Evolutionary conservation across 2,113 vertebrate genomes (phyloP).

Genomic region (Girardinichthys multiradiatus): DNA sequence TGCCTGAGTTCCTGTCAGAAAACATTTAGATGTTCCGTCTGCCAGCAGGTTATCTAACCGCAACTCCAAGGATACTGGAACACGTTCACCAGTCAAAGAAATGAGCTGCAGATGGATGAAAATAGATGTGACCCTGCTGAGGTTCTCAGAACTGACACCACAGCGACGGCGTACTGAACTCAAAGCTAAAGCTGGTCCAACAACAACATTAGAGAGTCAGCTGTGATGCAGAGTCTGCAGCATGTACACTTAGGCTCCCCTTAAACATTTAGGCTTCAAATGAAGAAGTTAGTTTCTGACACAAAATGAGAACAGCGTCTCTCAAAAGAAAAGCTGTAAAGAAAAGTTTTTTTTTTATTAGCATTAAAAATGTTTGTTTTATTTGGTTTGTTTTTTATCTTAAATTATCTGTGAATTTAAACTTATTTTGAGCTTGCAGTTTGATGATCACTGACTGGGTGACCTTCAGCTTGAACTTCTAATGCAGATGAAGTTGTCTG

Average conservation of each 20-base stretch:
- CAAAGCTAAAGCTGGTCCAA: too few species aligned
- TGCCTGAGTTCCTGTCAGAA: neutral
- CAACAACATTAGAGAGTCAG: neutral
- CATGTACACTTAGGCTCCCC: neutral
- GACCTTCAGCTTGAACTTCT: conserved; percentile 8
- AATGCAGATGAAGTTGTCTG: conserved; percentile 14
- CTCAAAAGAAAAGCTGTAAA: neutral
- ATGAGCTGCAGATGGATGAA: neutral
- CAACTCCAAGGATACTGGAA: too few species aligned
- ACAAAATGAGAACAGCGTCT: too few species aligned
- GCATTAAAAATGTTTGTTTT: too few species aligned
- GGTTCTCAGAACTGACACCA: too few species aligned
- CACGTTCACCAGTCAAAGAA: neutral
- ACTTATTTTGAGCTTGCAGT: too few species aligned
- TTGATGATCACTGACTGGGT: neutral
- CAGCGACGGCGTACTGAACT: neutral
- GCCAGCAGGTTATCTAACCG: neutral
- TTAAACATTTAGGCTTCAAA: neutral
- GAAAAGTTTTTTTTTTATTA: neutral
- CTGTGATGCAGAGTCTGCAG: neutral
- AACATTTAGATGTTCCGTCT: neutral
- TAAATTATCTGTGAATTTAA: too few species aligned
- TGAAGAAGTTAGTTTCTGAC: too few species aligned
- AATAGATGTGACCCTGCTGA: neutral
- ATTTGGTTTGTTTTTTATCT: too few species aligned